Conservation (phyloP, 2,797 vertebrate species). For the Rhincodon typus region DNA sequence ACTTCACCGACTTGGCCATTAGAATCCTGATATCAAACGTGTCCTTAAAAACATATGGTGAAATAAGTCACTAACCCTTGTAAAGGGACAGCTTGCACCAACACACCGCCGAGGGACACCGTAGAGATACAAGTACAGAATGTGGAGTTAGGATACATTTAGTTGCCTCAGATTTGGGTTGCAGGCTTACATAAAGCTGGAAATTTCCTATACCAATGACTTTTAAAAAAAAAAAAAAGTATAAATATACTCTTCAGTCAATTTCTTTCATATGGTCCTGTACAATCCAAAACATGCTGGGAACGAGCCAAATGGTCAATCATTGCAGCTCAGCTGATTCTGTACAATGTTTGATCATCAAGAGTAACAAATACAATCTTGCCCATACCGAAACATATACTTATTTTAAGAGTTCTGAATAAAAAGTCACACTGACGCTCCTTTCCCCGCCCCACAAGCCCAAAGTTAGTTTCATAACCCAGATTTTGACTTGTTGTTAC, state of each 20-base stretch:
- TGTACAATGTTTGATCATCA: neutral
- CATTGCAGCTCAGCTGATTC: no score
- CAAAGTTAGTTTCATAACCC: neutral
- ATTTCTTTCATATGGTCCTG: neutral
- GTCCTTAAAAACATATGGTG: constrained; percentile 61
- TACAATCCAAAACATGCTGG: neutral
- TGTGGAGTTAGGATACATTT: neutral
- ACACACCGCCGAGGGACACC: neutral
- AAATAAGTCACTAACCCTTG: no score
- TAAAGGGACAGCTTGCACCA: neutral
- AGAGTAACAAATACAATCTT: neutral
- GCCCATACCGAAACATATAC: neutral
- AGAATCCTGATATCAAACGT: constrained; percentile 92
- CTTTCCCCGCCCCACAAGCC: neutral
- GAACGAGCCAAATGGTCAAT: neutral
- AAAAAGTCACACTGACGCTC: neutral
- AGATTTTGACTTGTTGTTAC: neutral
- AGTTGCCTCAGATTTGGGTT: neutral
- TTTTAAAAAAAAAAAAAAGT: neutral
- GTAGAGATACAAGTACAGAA: neutral
- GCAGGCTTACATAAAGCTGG: neutral
- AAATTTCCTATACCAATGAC: neutral
- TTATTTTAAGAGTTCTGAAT: neutral
- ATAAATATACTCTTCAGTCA: neutral
- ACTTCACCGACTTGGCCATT: constrained; percentile 95